Evolutionary conservation across 2,797 vertebrate species (phyloP), one percentile per base, ranked within the genome.

Genomic region (Protosalanx chinensis): DNA sequence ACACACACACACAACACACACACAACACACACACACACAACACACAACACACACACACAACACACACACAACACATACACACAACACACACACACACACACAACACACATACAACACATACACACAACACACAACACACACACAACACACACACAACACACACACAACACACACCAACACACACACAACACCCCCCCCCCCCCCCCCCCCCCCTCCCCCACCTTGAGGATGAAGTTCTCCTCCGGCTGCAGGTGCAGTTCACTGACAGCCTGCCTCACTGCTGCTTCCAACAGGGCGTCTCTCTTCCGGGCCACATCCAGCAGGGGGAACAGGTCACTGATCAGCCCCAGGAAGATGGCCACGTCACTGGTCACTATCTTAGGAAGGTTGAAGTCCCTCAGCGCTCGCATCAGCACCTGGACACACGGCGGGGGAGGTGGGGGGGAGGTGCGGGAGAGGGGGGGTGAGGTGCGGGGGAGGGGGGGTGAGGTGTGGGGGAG

Each of bases 221-320:
- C 95, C 94, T 97, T 96, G 33, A 90, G 83, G 76, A 92, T 95
- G 80, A 98, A 97, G 91, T 95, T 96, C 85, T 98, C 94, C 84
- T 95, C 91, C 0, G 93, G 91, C 88, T 96, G 93, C 73, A 93
- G 90, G 69, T 72, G 82, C 76, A 96, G 91, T 76, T 95, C 92
- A 72, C 87, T 84, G 79, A 95, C 74, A 37, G 93, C 90, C 82
- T 86, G 92, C 6, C 82, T 81, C 62, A 94, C 94, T 75, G 94
- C 93, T 77, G 93, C 93, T 91, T 96, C 94, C 80, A 94, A 90
- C 81, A 89, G 86, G 30, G 89, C 83, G 80, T 93, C 81, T 79
- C 87, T 93, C 82, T 94, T 93, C 70, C 79, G 67, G 29, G 90
- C 91, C 72, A 95, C 93, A 69, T 96, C 92, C 87, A 94, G 84